A percentile compares a stretch with the other conserved stretches of the same genome.
These are phyloP conservation scores for Clarias gariepinus DNA, from an alignment of 2,113 vertebrate species.

Conservation along the genomic window DNA sequence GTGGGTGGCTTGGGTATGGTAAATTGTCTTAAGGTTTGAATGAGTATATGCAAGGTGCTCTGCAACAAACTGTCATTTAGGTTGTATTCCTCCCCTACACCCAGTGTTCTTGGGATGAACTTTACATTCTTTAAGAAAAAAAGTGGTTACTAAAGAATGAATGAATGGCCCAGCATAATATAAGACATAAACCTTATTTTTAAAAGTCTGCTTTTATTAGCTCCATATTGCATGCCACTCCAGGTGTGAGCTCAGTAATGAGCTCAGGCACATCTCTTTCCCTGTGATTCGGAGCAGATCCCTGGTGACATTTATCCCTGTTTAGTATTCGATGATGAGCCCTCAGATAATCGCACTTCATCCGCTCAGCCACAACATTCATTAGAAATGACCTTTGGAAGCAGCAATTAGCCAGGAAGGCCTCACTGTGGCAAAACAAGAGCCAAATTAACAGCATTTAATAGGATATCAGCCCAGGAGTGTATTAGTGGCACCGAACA, in stretches of 20 bases:
- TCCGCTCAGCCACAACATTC: slow-evolving; percentile 58
- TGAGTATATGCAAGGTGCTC: neutral
- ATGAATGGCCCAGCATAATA: neutral
- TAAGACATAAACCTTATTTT: neutral
- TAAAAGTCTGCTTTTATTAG: slow-evolving; percentile 29
- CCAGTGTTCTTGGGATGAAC: neutral
- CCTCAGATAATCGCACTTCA: slow-evolving; percentile 52
- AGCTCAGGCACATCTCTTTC: slow-evolving; percentile 9
- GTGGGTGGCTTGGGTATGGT: neutral
- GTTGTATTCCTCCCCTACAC: neutral
- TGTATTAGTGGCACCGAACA: slow-evolving; percentile 38
- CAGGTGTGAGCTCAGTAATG: slow-evolving; percentile 23
- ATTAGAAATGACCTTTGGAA: slow-evolving; percentile 65
- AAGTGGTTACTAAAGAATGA: neutral
- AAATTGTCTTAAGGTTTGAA: neutral
- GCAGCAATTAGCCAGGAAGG: slow-evolving; percentile 49
- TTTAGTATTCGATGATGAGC: slow-evolving; percentile 54
- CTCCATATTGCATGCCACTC: slow-evolving; percentile 15
- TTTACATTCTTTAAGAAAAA: neutral
- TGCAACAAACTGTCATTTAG: neutral
- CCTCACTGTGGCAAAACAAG: slow-evolving; percentile 57
- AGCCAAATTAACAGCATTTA: slow-evolving; percentile 52
- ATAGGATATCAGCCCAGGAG: slow-evolving; percentile 45
- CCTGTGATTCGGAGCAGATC: slow-evolving; percentile 4
- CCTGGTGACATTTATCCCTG: slow-evolving; percentile 37